Conservation (phyloP, 2,888 invertebrate species). For the Eustalomyia histrio region DNA sequence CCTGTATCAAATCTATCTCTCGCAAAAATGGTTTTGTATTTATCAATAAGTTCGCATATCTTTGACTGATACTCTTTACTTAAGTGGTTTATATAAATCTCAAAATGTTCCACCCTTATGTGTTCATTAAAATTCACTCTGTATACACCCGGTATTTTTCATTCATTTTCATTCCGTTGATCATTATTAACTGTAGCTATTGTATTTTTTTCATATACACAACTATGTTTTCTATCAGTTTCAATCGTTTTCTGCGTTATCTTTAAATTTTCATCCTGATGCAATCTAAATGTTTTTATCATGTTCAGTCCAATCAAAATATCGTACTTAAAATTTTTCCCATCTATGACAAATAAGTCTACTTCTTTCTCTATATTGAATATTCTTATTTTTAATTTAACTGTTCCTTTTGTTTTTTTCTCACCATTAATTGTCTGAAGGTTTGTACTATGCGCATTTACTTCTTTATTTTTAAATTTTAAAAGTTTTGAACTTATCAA, state of each 20-base stretch:
- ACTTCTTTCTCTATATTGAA: conserved; percentile 56
- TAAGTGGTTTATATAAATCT: conserved; percentile 40
- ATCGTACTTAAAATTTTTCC: conserved; percentile 55
- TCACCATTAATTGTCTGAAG: conserved; percentile 63
- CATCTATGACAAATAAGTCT: conserved; percentile 53
- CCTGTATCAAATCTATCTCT: conserved; percentile 69
- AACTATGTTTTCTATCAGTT: neutral
- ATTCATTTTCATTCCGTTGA: neutral
- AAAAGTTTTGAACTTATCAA: conserved; percentile 50
- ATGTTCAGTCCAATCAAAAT: conserved; percentile 60
- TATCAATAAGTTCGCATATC: conserved; percentile 65
- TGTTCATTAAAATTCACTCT: conserved; percentile 63
- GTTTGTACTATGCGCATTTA: conserved; percentile 13
- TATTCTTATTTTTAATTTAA: conserved; percentile 55
- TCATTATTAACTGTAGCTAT: neutral
- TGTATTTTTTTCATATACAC: neutral
- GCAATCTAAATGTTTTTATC: conserved; percentile 33
- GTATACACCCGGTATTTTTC: conserved; percentile 27
- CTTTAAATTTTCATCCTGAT: conserved; percentile 58
- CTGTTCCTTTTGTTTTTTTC: conserved; percentile 54
- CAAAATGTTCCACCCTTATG: conserved; percentile 39
- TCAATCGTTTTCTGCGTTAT: conserved; percentile 36
- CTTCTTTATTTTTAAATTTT: conserved; percentile 36
- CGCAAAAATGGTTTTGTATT: conserved; percentile 67
- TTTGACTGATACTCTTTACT: conserved; percentile 40